Base-by-base conservation (phyloP, 2,797 vertebrate genomes). In the Anguilla marmorata region DNA sequence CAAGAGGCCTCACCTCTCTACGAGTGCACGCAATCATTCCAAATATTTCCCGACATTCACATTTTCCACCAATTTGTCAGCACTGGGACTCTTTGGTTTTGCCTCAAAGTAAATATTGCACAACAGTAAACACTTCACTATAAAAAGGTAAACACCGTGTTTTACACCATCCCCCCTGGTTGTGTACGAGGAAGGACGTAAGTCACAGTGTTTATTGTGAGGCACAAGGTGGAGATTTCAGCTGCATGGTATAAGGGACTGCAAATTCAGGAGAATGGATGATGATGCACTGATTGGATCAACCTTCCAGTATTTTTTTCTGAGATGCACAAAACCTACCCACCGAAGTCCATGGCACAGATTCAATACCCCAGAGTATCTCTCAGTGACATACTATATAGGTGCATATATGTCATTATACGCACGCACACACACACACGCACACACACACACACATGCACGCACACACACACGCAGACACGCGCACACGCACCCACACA, bases 61-160 rank as follows among this genome's bases (percentile, higher is more conserved):
- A 16, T 16, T 37, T 63, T 24, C 24, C 6, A 27, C 58, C 27
- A 16, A 33, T 60, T 16, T 54, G 21, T 72, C 27, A 63, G 11
- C 79, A 30, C 60, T 83, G 69, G 48, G 37, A 69, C 69, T 45
- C 5, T 92, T 92, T 93, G 91, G 92, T 92, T 87, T 66, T 90
- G 72, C 84, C 83, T 72, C 80, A 69, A 63, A 87, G 45, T 54
- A 91, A 48, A 54, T 96, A 97, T 95, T 96, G 96, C 95, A 96
- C 96, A 94, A 91, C 82, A 93, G 92, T 94, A 94, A 94, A 93
- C 91, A 92, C 91, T 94, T 94, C 91, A 93, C 86, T 91, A 86
- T 88, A 41, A 93, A 91, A 88, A 91, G 91, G 89, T 92, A 79
- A 90, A 89, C 90, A 91, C 85, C 91, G 90, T 90, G 90, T 88